Evolutionary conservation across 2,113 vertebrate genomes (phyloP), one percentile per base, ranked within the genome.

Genomic region (Leptocoma aspasia): DNA sequence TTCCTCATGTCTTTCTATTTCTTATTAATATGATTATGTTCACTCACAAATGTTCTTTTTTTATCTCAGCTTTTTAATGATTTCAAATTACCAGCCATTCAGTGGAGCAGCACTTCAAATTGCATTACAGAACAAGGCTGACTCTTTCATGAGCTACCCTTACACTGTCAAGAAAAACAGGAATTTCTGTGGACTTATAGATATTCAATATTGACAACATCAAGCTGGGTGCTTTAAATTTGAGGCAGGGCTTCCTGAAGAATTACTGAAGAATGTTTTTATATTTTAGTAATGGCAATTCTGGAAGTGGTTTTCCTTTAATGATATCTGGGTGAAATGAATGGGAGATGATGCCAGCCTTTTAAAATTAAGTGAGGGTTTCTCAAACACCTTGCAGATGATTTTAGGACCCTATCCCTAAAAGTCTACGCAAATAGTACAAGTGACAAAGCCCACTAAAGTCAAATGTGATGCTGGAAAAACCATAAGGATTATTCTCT

Each of bases 11-110:
- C 79, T 95, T 96, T 95, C 54, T 93, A 81, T 95, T 94, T 85
- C 64, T 93, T 95, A 86, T 86, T 95, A 93, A 94, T 89, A 64
- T 93, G 60, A 80, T 86, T 94, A 86, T 83, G 60, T 68, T 95
- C 1, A 0, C 28, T 90, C 49, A 68, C 31, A 90, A 88, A 86
- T 64, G 47, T 85, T 94, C 71, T 95, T 93, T 94, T 95, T 96
- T 94, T 86, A 73, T 83, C 85, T 86, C 79, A 77, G 13, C 24
- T 63, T 71, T 88, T 78, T 90, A 81, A 63, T 73, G 9, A 42
- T 93, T 89, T 86, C 39, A 85, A 77, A 86, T 93, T 85, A 70
- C 4, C 42, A 92, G 33, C 26, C 23, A 83, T 88, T 90, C 37
- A 83, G 35, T 59, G 19, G 9, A 93, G 27, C 42, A 79, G 39